phyloP scores from a whole-genome alignment of 2,888 invertebrate genomes.

The Lepidochitona cinerea region DNA sequence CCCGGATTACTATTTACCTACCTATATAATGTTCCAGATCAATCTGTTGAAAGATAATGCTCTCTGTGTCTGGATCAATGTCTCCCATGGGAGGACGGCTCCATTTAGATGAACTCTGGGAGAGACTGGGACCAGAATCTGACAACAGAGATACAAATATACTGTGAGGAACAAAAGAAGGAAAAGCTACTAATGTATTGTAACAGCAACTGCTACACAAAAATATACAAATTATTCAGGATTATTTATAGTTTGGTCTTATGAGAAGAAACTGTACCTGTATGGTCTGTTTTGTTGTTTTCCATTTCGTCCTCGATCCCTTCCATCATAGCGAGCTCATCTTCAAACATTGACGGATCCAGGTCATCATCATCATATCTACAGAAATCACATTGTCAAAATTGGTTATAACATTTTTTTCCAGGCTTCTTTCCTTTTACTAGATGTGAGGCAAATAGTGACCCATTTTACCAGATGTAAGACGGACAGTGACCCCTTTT shows the following conservation, averaged over 20 bases:
- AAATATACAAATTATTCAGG: neutral
- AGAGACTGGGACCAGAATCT: constrained; percentile 55
- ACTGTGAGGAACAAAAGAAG: neutral
- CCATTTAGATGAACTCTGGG: constrained; percentile 74
- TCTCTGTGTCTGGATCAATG: constrained; percentile 79
- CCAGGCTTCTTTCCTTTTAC: too few relatives aligned
- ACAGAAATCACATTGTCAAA: too few relatives aligned
- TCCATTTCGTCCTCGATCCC: constrained; percentile 67
- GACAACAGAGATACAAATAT: neutral
- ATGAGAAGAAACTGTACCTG: neutral
- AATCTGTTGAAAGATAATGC: constrained; percentile 90
- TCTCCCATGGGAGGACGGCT: constrained; percentile 79
- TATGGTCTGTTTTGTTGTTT: neutral
- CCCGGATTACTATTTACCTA: too few relatives aligned
- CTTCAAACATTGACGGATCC: constrained; percentile 75
- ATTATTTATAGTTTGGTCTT: neutral
- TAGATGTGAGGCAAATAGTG: too few relatives aligned
- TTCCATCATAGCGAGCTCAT: constrained; percentile 80
- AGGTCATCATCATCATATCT: constrained; percentile 56
- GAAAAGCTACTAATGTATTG: neutral
- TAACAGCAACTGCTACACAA: neutral
- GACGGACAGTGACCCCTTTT: too few relatives aligned
- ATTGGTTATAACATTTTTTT: too few relatives aligned
- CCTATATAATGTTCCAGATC: constrained; percentile 92
- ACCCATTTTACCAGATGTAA: too few relatives aligned